A percentile compares a stretch with the other conserved stretches of the same genome.
phyloP scores from a whole-genome alignment of 1,140 invertebrate genomes.

The Harpegnathos saltator region DNA sequence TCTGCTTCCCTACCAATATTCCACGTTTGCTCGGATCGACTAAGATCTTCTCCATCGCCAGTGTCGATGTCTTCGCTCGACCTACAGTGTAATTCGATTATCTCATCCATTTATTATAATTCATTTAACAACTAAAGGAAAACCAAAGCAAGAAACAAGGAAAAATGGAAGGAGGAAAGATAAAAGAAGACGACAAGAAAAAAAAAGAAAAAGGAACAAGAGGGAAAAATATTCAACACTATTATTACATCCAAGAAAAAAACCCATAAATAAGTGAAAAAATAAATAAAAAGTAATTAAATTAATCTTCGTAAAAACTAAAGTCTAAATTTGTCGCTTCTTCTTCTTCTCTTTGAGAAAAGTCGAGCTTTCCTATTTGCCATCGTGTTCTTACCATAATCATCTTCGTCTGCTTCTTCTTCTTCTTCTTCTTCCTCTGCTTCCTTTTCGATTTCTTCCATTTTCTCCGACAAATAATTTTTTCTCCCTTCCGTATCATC shows the following conservation, averaged over 20 bases:
- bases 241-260: too few relatives aligned
- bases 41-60: not conserved
- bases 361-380: not conserved
- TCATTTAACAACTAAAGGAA: too few relatives aligned
- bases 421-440: not conserved
- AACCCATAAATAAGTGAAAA: too few relatives aligned
- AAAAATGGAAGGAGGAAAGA: too few relatives aligned
- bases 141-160: too few relatives aligned
- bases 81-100: slow-evolving; percentile 2
- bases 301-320: not conserved
- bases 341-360: not conserved
- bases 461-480: not conserved
- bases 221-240: not conserved
- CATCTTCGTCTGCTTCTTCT: not conserved
- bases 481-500: not conserved
- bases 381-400: not conserved
- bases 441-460: not conserved
- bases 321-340: too few relatives aligned
- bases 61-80: not conserved
- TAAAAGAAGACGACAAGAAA: too few relatives aligned
- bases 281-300: too few relatives aligned
- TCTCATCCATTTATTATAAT: too few relatives aligned
- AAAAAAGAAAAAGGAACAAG: too few relatives aligned
- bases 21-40: not conserved
- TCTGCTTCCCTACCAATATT: not conserved